A percentile compares a stretch with the other conserved stretches of the same genome.
phyloP scores from a whole-genome alignment of 1,140 invertebrate species.

The Hermetia illucens region DNA sequence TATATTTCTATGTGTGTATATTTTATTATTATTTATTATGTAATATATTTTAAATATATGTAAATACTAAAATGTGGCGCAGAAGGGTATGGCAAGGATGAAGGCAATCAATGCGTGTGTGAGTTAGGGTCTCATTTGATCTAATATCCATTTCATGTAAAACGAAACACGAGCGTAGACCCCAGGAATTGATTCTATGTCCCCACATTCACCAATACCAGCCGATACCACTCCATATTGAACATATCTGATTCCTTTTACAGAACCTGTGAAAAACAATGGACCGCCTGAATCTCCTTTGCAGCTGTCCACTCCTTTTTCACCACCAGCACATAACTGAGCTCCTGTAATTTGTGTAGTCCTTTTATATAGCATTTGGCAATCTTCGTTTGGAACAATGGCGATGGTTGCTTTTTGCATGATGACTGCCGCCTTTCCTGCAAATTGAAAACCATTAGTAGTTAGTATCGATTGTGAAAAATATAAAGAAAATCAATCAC shows the following conservation, averaged over 20 bases:
- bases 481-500: background rate
- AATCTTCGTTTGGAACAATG: constrained; percentile 1
- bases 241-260: constrained; percentile 1
- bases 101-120: too few relatives aligned
- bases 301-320: constrained; percentile 41
- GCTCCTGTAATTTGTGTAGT: background rate
- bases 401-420: background rate
- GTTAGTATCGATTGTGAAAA: background rate
- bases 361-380: background rate
- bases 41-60: too few relatives aligned
- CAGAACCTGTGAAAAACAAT: constrained; percentile 3
- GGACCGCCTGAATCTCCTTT: constrained; percentile 31
- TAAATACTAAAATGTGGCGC: too few relatives aligned
- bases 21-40: too few relatives aligned
- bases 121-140: constrained; percentile 6
- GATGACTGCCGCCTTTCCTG: background rate
- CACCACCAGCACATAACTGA: constrained; percentile 33
- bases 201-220: constrained; percentile 26
- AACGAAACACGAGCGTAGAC: constrained; percentile 18
- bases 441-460: background rate
- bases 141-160: constrained; percentile 22
- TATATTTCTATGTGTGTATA: too few relatives aligned
- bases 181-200: constrained; percentile 13
- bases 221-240: constrained; percentile 31
- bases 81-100: too few relatives aligned